phyloP scores from a whole-genome alignment of 2,888 invertebrate genomes.

The Ormyrus rosae region DNA sequence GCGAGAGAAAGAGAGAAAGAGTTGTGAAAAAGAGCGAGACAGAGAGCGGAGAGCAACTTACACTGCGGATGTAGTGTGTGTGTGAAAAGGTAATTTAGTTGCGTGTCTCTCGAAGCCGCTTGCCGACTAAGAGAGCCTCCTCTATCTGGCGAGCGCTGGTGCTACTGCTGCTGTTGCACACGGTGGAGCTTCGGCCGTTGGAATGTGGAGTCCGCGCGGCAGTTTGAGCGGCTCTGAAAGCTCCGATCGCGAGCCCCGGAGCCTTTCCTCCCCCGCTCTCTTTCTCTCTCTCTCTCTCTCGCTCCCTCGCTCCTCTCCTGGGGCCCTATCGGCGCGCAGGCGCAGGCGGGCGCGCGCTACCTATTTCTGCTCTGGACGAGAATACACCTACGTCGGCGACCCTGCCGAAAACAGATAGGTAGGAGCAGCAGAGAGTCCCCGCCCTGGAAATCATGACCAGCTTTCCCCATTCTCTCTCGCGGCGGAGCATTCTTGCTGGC shows the following conservation, averaged over 20 bases:
- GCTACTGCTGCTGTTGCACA: constrained; percentile 57
- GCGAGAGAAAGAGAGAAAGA: constrained; percentile 3
- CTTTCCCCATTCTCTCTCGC: constrained; percentile 35
- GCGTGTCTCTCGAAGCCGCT: constrained; percentile 62
- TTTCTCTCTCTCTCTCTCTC: constrained; percentile 13
- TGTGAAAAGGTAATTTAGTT: constrained; percentile 18
- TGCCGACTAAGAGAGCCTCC: constrained; percentile 60
- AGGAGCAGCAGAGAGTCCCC: constrained; percentile 2
- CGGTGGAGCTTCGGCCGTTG: constrained; percentile 75
- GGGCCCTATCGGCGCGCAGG: constrained; percentile 38
- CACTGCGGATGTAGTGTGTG: constrained; percentile 60
- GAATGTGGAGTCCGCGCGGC: constrained; percentile 85
- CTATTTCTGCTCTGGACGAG: constrained; percentile 49
- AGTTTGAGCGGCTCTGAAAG: constrained; percentile 82
- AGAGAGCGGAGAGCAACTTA: constrained; percentile 59
- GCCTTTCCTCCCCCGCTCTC: constrained; percentile 14
- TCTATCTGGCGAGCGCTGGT: no score
- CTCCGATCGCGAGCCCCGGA: constrained; percentile 54
- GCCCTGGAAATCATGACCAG: constrained; percentile 56
- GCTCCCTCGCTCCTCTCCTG: background rate
- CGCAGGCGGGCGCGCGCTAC: constrained; percentile 4
- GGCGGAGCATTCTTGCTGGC: background rate
- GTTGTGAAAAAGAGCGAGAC: constrained; percentile 13
- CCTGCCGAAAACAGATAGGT: background rate
- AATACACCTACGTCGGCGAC: constrained; percentile 34